Percentiles rank a stretch among this genome's conserved stretches.
These are phyloP conservation scores for Acrocyrtus sp. DNA, from an alignment of 2,888 invertebrate genomes.

Conservation along the genomic window DNA sequence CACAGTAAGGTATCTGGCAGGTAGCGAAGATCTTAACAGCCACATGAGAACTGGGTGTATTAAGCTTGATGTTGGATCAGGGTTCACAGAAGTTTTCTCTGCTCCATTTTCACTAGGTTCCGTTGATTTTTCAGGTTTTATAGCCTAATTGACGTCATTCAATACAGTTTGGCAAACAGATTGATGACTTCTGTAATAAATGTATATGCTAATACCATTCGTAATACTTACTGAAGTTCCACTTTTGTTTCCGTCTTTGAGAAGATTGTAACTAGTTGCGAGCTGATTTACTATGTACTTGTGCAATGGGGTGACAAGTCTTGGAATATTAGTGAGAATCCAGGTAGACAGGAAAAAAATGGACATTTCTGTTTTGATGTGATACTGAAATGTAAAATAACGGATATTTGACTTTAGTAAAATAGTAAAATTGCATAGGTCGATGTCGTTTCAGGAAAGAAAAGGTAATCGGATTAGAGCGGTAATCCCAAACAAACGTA, in stretches of 20 bases:
- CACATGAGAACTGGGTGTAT: conserved; percentile 73
- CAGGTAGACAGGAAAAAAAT: conserved; percentile 83
- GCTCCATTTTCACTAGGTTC: too few relatives aligned
- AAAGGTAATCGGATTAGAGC: too few relatives aligned
- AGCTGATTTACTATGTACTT: conserved; percentile 74
- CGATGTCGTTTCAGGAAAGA: too few relatives aligned
- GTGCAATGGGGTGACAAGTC: conserved; percentile 81
- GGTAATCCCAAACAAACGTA: too few relatives aligned
- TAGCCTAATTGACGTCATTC: too few relatives aligned
- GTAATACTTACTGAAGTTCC: neutral
- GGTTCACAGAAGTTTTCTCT: neutral
- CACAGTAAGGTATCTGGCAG: conserved; percentile 69
- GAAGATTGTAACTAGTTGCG: conserved; percentile 70
- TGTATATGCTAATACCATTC: neutral
- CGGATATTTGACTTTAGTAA: too few relatives aligned
- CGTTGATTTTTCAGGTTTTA: too few relatives aligned
- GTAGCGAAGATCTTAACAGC: conserved; percentile 76
- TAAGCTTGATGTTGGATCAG: conserved; percentile 17
- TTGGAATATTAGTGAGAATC: conserved; percentile 81
- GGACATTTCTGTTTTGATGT: conserved; percentile 79
- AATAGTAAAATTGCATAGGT: too few relatives aligned
- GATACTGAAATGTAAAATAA: conserved; percentile 70
- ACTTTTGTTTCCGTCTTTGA: conserved; percentile 29
- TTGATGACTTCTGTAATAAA: too few relatives aligned
- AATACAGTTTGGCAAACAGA: too few relatives aligned